Percentiles rank a stretch among this genome's conserved stretches.
phyloP scores from a whole-genome alignment of 2,888 invertebrate species.

The Folsomia manolachei region DNA sequence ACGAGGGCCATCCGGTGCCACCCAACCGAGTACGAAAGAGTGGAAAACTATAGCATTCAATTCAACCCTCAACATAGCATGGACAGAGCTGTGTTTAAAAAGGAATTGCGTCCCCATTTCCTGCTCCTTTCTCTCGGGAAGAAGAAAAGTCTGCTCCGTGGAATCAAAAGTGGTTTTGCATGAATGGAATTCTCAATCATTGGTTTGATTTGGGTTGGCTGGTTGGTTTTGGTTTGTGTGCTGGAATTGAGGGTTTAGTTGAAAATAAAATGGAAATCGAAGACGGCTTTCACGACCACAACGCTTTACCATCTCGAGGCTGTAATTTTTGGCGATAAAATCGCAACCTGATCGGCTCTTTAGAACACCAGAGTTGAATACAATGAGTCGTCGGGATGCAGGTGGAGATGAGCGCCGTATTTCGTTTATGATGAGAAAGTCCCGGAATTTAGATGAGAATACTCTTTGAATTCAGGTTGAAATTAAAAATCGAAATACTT shows the following conservation, averaged over 20 bases:
- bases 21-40: too few species aligned
- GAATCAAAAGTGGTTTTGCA: constrained; percentile 24
- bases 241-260: not conserved
- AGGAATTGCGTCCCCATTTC: not conserved
- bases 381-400: too few species aligned
- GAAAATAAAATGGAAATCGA: not conserved
- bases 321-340: constrained; percentile 5
- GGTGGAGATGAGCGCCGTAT: too few species aligned
- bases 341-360: not conserved
- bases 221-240: constrained; percentile 10
- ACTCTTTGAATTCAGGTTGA: not conserved
- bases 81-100: not conserved
- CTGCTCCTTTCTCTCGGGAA: not conserved
- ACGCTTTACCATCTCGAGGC: not conserved
- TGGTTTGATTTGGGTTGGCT: too few species aligned
- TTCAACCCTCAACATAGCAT: not conserved
- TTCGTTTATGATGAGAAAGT: too few species aligned
- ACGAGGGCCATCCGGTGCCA: constrained; percentile 2
- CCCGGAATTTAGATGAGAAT: not conserved
- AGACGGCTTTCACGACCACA: not conserved
- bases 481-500: too few species aligned
- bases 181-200: constrained; percentile 25
- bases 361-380: too few species aligned
- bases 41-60: not conserved
- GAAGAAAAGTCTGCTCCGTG: constrained; percentile 1